A percentile compares a stretch with the other conserved stretches of the same genome.
phyloP scores from a whole-genome alignment of 1,140 invertebrate genomes.

The Hyposmocoma kahamanoa region DNA sequence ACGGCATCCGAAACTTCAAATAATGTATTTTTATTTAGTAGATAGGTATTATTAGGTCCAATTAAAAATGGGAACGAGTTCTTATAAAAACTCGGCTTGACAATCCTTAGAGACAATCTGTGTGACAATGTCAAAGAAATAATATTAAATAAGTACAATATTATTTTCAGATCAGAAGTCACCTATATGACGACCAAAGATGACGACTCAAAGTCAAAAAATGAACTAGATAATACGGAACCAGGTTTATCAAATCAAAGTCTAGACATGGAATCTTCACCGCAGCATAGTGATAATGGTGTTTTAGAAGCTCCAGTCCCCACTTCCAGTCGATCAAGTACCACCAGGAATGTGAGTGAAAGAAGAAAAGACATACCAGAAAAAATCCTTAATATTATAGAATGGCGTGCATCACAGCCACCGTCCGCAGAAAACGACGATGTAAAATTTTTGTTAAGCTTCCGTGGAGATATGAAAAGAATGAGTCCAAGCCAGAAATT shows the following conservation, averaged over 20 bases:
- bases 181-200: constrained; percentile 6
- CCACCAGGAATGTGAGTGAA: neutral
- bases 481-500: constrained; percentile 9
- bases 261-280: constrained; percentile 7
- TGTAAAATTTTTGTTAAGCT: constrained; percentile 10
- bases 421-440: constrained; percentile 8
- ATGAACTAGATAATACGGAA: constrained; percentile 6
- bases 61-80: too few species aligned
- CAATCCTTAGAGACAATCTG: too few species aligned
- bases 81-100: too few species aligned
- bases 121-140: too few species aligned
- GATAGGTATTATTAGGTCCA: too few species aligned
- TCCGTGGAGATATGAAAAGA: constrained; percentile 8
- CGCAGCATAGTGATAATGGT: constrained; percentile 7
- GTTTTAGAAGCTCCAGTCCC: constrained; percentile 5
- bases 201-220: constrained; percentile 2
- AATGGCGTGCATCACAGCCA: constrained; percentile 8
- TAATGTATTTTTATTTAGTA: too few species aligned
- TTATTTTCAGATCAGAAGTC: constrained; percentile 1
- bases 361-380: constrained; percentile 8
- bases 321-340: neutral
- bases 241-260: constrained; percentile 8
- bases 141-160: neutral
- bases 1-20: too few species aligned
- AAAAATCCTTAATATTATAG: constrained; percentile 9